Base-by-base conservation (phyloP, 2,797 vertebrate genomes). In the Enteromius radiatus region DNA sequence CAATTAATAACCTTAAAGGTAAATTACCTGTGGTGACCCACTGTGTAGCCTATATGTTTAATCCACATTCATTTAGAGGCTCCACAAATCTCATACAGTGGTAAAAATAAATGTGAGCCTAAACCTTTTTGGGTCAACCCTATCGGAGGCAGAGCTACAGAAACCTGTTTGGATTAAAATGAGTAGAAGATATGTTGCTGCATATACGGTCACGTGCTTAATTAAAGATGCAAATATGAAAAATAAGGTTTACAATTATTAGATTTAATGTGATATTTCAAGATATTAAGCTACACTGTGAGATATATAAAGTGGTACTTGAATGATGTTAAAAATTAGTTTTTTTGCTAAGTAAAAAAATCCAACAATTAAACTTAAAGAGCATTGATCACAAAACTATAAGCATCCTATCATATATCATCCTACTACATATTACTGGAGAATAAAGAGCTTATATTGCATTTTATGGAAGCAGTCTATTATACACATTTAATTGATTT, bases 1-100 rank as follows among this genome's bases (percentile, higher is more conserved):
- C 91, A 94, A 93, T 94, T 92, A 92, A 92, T 90, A 85, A 90
- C 85, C 87, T 88, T 87, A 87, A 88, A 93, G 94, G 92, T 94
- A 92, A 86, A 83, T 83, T 80, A 67, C 70, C 82, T 78, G 59
- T 19, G 9, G 83, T 86, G 84, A 87, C 84, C 81, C 71, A 56
- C 59, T 33, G 78, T 80, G 70, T 84, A 64, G 68, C 54, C 31
- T 38, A 49, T 45, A 54, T 64, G 52, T 76, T 82, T 79, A 71
- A 87, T 45, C 71, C 41, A 56, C 45, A 68, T 92, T 89, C 88
- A 90, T 87, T 90, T 85, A 61, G 70, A 83, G 84, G 79, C 80
- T 85, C 73, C 76, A 86, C 49, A 52, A 71, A 78, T 80, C 85
- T 59, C 69, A 81, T 36, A 33, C 67, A 80, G 47, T 85, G 88